These are phyloP conservation scores for Hedya salicella DNA, from an alignment of 2,888 invertebrate genomes.

Conservation along the genomic window DNA sequence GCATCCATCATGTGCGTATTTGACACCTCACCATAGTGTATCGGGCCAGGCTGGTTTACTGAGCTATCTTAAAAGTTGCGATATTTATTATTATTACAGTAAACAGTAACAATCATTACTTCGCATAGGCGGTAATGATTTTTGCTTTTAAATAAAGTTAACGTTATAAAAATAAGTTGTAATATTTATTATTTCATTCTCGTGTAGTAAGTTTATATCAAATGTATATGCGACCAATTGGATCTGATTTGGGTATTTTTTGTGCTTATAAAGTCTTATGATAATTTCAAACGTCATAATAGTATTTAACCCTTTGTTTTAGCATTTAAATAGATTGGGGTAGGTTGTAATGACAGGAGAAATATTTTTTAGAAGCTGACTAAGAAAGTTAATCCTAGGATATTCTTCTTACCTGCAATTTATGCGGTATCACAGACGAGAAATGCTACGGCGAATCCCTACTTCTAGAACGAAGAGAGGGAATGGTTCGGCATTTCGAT, in stretches of 20 bases:
- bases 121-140: neutral
- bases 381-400: neutral
- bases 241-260: neutral
- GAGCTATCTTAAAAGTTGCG: neutral
- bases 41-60: conserved; percentile 13
- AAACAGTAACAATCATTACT: neutral
- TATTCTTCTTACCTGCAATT: neutral
- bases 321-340: neutral
- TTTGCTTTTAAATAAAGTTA: neutral
- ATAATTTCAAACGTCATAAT: neutral
- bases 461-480: neutral
- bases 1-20: neutral
- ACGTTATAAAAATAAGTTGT: neutral
- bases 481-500: neutral
- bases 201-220: no score
- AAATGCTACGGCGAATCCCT: neutral
- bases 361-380: neutral
- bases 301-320: neutral
- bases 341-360: neutral
- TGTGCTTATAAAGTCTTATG: neutral
- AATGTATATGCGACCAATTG: neutral
- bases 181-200: neutral
- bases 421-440: neutral
- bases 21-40: neutral
- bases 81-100: neutral